Conservation (phyloP, 2,113 vertebrate genomes). For the Psittacus erithacus region DNA sequence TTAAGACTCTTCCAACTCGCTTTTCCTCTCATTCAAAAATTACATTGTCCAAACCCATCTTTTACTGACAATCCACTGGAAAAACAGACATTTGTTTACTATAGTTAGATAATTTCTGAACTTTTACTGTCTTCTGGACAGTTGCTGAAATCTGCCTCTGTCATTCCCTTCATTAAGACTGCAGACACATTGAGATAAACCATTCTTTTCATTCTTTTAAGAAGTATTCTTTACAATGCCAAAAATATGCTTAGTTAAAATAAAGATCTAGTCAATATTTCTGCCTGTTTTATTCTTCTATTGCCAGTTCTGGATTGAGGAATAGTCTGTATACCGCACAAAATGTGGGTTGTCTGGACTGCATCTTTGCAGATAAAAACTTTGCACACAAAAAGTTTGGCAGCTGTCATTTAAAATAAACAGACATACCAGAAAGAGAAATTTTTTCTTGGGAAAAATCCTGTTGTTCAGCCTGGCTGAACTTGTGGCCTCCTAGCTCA, state of each 20-base stretch:
- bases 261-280: not conserved
- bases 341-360: not conserved
- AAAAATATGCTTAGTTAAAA: not conserved
- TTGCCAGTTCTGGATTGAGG: not conserved
- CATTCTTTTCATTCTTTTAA: not conserved
- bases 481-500: not conserved
- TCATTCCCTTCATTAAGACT: not conserved
- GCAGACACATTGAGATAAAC: not conserved
- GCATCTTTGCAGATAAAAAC: not conserved
- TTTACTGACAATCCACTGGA: not conserved
- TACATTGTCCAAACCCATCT: not conserved
- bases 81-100: not conserved
- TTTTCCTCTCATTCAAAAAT: not conserved
- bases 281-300: not conserved
- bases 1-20: not conserved
- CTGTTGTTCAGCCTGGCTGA: not conserved
- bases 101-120: not conserved
- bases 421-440: not conserved
- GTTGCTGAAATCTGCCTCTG: not conserved
- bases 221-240: not conserved
- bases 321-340: not conserved
- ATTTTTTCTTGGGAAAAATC: not conserved
- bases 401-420: not conserved
- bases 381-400: not conserved
- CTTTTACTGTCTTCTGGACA: not conserved